These are phyloP conservation scores for Steinernema hermaphroditum DNA, from an alignment of 2,888 invertebrate genomes.

Conservation along the genomic window DNA sequence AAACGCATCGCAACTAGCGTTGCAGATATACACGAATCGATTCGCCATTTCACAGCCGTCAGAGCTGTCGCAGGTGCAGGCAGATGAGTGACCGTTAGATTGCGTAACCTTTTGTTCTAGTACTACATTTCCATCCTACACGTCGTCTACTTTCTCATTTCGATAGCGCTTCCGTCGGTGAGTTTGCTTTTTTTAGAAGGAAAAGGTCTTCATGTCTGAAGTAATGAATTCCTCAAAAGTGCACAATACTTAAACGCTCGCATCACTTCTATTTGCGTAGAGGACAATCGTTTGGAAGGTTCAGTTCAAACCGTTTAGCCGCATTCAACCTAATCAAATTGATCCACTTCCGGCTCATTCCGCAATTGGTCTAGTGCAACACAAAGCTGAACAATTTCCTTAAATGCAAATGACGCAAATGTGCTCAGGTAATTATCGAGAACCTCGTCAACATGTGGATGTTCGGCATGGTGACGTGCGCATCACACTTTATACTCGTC, in stretches of 20 bases:
- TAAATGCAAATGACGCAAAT: too few relatives aligned
- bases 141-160: conserved; percentile 36
- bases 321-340: too few relatives aligned
- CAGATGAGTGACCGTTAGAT: not conserved
- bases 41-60: not conserved
- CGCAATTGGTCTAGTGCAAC: too few relatives aligned
- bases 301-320: too few relatives aligned
- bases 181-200: not conserved
- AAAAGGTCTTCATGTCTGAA: too few relatives aligned
- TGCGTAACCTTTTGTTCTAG: conserved; percentile 18
- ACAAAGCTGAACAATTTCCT: too few relatives aligned
- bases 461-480: conserved; percentile 44
- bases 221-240: too few relatives aligned
- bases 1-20: conserved; percentile 37
- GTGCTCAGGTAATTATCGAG: conserved; percentile 44
- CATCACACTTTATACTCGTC: conserved; percentile 35
- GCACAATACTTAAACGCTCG: too few relatives aligned
- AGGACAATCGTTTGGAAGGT: too few relatives aligned
- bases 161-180: conserved; percentile 36
- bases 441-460: conserved; percentile 48
- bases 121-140: conserved; percentile 36
- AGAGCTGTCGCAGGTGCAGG: not conserved
- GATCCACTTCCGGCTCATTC: too few relatives aligned
- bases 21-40: conserved; percentile 35
- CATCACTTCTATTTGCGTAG: too few relatives aligned